Percentiles rank a stretch among this genome's conserved stretches.
phyloP scores from a whole-genome alignment of 2,888 invertebrate species.

The Hetaerina titia region DNA sequence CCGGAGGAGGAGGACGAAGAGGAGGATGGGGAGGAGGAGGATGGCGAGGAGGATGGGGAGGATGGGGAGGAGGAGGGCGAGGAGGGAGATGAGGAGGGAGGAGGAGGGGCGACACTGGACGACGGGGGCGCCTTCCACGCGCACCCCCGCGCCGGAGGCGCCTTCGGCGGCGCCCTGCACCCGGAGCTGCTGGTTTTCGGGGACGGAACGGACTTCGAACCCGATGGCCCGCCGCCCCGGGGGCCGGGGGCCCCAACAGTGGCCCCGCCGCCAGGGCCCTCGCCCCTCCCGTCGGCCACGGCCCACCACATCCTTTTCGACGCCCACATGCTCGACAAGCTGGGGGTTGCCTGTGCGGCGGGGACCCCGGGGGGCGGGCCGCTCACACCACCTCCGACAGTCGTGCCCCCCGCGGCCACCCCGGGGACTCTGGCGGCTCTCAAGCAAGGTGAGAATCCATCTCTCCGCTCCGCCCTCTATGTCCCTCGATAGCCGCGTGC shows the following conservation, averaged over 20 bases:
- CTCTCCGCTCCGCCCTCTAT: background rate
- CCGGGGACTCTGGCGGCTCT: constrained; percentile 3
- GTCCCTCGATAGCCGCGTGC: too few relatives aligned
- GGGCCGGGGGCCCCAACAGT: background rate
- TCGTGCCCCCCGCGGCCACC: background rate
- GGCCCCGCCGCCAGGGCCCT: constrained; percentile 1
- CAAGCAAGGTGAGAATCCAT: constrained; percentile 51
- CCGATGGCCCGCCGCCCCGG: background rate
- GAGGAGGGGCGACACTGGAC: background rate
- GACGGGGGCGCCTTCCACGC: background rate
- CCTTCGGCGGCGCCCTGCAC: constrained; percentile 42
- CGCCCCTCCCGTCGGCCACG: background rate
- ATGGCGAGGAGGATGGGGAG: background rate
- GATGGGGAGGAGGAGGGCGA: constrained; percentile 21
- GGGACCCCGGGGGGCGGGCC: constrained; percentile 5
- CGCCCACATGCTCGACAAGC: constrained; percentile 53
- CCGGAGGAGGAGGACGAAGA: background rate
- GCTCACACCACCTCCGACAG: background rate
- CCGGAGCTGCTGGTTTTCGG: constrained; percentile 40
- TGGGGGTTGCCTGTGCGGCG: background rate
- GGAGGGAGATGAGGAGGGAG: background rate
- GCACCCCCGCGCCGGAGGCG: background rate
- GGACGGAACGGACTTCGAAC: constrained; percentile 32
- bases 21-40: background rate
- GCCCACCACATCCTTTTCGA: constrained; percentile 61